Conservation (phyloP, 2,797 vertebrate species). For the Micrastur ruficollis region DNA sequence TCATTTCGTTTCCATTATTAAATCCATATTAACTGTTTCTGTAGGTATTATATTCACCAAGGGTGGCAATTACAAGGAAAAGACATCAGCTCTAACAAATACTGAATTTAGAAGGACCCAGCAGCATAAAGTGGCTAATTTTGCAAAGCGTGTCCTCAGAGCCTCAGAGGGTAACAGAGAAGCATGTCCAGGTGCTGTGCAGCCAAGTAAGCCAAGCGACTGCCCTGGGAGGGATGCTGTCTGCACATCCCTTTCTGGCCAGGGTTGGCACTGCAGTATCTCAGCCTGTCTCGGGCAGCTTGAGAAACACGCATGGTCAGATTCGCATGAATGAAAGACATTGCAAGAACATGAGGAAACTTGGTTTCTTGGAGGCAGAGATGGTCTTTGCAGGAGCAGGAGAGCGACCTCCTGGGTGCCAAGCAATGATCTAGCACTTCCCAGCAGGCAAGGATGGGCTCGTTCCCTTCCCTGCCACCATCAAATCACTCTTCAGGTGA, state of each 20-base stretch:
- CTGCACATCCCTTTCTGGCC: not conserved
- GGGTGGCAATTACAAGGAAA: not conserved
- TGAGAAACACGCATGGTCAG: accelerated
- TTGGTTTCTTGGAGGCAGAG: not conserved
- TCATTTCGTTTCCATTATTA: not conserved
- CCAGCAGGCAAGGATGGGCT: not conserved
- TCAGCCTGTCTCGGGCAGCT: not conserved
- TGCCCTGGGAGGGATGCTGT: not conserved
- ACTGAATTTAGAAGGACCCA: not conserved
- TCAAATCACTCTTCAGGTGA: not conserved
- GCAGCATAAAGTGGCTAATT: not conserved
- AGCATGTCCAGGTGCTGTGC: not conserved
- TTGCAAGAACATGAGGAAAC: not conserved
- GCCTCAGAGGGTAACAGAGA: not conserved
- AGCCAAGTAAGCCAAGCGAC: not conserved
- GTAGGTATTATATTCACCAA: not conserved
- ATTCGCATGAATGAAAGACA: not conserved
- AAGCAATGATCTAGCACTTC: not conserved
- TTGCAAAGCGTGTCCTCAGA: not conserved
- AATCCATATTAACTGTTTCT: not conserved
- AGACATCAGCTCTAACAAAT: not conserved
- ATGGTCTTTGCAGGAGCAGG: not conserved
- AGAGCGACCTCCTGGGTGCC: not conserved
- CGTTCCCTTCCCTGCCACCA: not conserved
- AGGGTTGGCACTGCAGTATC: not conserved